These are phyloP conservation scores for Agonopterix subpropinquella DNA, from an alignment of 2,888 invertebrate species.

Conservation along the genomic window DNA sequence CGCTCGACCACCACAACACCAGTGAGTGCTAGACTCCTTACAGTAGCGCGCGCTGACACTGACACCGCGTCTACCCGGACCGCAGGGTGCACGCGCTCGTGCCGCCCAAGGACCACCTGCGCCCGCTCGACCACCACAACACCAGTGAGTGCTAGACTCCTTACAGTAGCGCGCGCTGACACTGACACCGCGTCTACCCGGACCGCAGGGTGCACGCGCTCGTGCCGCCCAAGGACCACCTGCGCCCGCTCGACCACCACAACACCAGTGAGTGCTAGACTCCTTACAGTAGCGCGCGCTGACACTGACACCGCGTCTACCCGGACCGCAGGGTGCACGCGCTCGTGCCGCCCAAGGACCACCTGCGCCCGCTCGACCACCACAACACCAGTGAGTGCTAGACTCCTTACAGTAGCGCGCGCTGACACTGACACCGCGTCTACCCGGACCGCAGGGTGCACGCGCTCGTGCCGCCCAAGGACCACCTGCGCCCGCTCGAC, in stretches of 20 bases:
- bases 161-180: too few species aligned
- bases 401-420: too few species aligned
- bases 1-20: conserved; percentile 75
- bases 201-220: conserved; percentile 92
- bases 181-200: conserved; percentile 94
- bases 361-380: conserved; percentile 83
- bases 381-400: conserved; percentile 56
- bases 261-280: conserved; percentile 45
- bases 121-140: conserved; percentile 78
- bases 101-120: conserved; percentile 86
- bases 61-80: conserved; percentile 96
- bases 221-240: conserved; percentile 85
- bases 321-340: conserved; percentile 94
- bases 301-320: conserved; percentile 91
- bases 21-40: too few species aligned
- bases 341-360: conserved; percentile 84
- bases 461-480: conserved; percentile 84
- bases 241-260: conserved; percentile 81
- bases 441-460: conserved; percentile 95
- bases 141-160: conserved; percentile 47
- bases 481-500: conserved; percentile 84
- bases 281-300: too few species aligned
- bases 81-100: conserved; percentile 89
- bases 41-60: too few species aligned
- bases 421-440: conserved; percentile 86